Base-by-base conservation (phyloP, 2,113 vertebrate genomes). In the Nipponia nippon region DNA sequence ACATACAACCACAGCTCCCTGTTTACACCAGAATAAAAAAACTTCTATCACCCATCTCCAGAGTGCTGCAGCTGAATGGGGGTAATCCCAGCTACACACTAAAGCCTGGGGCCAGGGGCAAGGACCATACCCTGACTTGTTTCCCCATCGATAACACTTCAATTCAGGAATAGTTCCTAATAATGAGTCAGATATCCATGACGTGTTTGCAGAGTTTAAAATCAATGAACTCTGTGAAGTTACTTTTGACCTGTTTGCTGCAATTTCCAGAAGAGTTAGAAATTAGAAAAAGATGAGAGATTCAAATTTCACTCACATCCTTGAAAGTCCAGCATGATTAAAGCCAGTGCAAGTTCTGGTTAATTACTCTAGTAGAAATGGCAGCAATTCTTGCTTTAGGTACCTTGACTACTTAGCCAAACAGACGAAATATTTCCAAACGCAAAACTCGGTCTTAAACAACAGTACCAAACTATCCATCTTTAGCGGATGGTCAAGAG, bases 61-160 rank as follows among this genome's bases (percentile, higher is more conserved):
- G 6, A 62, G 21, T 1, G 1, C 8, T 3, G 2, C n/a, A 55
- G 56, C 25, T 67, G 34, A 76, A 71, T 1, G 0, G 9, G 29
- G 25, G 10, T 36, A 95, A 89, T 47, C 27, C 26, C 29, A 61
- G 23, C 12, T 19, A 61, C 7, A 36, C 29, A 40, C 1, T 11
- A n/a, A 81, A 1, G 2, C 5, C 23, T 13, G 30, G 21, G 32
- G 30, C 21, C 62, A 46, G 59, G 12, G 9, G 7, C 55, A 87
- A 42, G 9, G 29, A 36, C 30, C 2, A 0, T 3, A 47, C 8
- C 20, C 55, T 40, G 26, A 42, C 46, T 67, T 21, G 0, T 7
- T 62, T 84, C 34, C 34, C n/a, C 3, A 2, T 19, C 10, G 10
- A 2, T 17, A 65, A 27, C 3, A 65, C 23, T 36, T 75, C 29